These are phyloP conservation scores for Machimus atricapillus DNA, from an alignment of 2,888 invertebrate genomes.

Conservation along the genomic window DNA sequence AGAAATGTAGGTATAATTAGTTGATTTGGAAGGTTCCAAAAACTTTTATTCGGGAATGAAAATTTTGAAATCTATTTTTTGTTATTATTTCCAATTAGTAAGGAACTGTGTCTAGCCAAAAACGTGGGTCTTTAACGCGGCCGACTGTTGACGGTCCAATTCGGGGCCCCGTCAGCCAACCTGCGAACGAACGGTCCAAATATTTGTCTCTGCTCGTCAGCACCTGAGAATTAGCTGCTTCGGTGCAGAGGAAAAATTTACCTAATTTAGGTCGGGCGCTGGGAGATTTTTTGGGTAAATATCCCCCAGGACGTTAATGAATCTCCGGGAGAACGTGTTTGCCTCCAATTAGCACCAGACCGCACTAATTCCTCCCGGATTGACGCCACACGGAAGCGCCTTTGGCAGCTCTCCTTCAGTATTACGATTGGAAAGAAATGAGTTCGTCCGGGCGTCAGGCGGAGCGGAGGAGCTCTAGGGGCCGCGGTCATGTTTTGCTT, in stretches of 20 bases:
- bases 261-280: neutral
- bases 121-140: neutral
- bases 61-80: no score
- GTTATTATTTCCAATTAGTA: no score
- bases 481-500: neutral
- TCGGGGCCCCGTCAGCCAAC: neutral
- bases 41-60: no score
- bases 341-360: constrained; percentile 32
- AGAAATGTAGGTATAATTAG: no score
- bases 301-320: constrained; percentile 13
- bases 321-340: constrained; percentile 19
- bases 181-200: neutral
- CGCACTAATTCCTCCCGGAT: constrained; percentile 28
- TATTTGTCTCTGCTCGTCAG: neutral
- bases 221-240: neutral
- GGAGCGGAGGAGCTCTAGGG: neutral
- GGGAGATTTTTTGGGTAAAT: neutral
- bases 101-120: neutral
- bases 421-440: neutral
- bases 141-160: neutral
- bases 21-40: no score
- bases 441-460: neutral
- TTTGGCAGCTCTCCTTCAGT: neutral
- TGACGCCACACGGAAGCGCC: neutral
- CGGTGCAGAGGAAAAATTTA: neutral